A percentile compares a stretch with the other conserved stretches of the same genome.
Conservation (phyloP, 2,113 vertebrate genomes). For the Daphoenositta chrysoptera region DNA sequence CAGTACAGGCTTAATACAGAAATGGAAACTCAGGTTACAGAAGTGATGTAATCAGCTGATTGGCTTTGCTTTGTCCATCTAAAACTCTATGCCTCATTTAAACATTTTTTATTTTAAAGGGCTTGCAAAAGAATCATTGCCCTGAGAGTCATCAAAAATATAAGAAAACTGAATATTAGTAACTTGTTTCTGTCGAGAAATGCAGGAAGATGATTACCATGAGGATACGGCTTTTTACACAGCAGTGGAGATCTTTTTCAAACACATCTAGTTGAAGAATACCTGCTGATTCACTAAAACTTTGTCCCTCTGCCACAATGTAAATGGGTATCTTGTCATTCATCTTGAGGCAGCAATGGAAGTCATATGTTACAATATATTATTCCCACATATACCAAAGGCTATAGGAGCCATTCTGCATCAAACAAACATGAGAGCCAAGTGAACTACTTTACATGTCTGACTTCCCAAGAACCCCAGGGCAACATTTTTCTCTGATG, state of each 20-base stretch:
- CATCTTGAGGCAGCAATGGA: neutral
- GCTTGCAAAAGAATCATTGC: neutral
- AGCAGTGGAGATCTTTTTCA: neutral
- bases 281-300: neutral
- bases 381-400: neutral
- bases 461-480: neutral
- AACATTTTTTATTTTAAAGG: neutral
- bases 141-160: neutral
- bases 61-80: neutral
- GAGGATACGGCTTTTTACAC: neutral
- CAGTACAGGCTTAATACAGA: neutral
- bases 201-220: neutral
- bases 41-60: neutral
- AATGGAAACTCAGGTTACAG: conserved; percentile 5
- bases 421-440: neutral
- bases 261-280: neutral
- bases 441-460: neutral
- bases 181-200: neutral
- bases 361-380: neutral
- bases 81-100: neutral
- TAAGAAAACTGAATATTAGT: neutral
- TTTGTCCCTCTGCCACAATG: neutral
- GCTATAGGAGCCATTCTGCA: neutral
- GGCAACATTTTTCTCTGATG: neutral
- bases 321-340: neutral